Evolutionary conservation across 2,888 invertebrate species (phyloP).

Genomic region (Pseudococcus viburni): DNA sequence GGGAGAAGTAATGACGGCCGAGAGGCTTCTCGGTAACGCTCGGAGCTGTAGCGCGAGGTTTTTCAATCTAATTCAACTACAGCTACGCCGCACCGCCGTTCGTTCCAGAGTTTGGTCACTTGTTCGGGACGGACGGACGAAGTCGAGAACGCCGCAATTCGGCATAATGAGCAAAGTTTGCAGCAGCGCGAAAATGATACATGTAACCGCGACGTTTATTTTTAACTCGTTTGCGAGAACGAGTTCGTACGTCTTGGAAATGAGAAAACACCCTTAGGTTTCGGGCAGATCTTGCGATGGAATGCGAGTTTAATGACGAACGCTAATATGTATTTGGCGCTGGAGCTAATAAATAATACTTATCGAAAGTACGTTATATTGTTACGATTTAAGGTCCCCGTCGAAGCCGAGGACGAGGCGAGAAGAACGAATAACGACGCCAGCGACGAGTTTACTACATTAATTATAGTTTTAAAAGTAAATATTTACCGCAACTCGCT

Average conservation of each 20-base stretch:
- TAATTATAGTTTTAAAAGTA: not conserved
- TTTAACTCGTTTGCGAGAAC: slow-evolving; percentile 29
- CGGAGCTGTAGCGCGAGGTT: not conserved
- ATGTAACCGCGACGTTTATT: slow-evolving; percentile 20
- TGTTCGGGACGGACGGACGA: not conserved
- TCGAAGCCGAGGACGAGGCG: too few relatives aligned
- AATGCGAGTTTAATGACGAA: slow-evolving; percentile 25
- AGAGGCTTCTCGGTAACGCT: not conserved
- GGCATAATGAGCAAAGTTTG: slow-evolving; percentile 32
- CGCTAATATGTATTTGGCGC: not conserved
- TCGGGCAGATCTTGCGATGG: too few relatives aligned
- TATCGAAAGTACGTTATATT: not conserved
- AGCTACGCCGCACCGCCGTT: not conserved
- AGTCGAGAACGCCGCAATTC: not conserved
- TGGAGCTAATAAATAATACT: not conserved
- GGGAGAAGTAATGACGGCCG: not conserved
- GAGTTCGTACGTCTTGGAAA: not conserved
- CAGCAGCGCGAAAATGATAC: slow-evolving; percentile 7
- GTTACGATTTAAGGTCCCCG: not conserved
- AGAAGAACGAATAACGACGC: not conserved
- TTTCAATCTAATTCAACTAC: slow-evolving; percentile 5
- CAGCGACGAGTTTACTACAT: not conserved
- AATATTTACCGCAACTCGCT: not conserved
- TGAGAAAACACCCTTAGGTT: not conserved
- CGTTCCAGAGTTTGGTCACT: not conserved